Evolutionary conservation across 1,140 invertebrate genomes (phyloP), one percentile per base, ranked within the genome.

Genomic region (Apis dorsata): DNA sequence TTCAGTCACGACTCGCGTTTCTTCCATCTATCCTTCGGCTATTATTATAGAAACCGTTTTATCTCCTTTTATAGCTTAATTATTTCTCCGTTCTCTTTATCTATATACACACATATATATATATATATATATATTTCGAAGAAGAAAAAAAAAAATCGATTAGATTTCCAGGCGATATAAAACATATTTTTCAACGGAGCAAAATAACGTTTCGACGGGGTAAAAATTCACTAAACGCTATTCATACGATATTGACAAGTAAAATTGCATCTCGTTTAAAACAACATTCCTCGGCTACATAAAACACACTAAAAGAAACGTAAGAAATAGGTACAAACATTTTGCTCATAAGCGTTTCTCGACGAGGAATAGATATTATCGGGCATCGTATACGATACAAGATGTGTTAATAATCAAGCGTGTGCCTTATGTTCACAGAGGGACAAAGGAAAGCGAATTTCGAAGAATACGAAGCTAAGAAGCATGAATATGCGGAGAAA

Each of bases 371-470:
- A 66, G 74, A 55, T 66, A 51, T 24, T 55, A 77, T 78, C 49
- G 19, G 21, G n/a, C 13, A 21, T 49, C 63, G 51, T 78, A 21
- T 21, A 49, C 53, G 53, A 68, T 4, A 11, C 21, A 19, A 66
- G 63, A 73, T 53, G 69, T 10, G 65, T 79, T 51, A 70, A 73
- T 72, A 59, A 68, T 7, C 12, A 53, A 28, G 62, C 17, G 12
- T 51, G 3, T 44, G 72, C 2, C 2, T 66, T 68, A 73, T 75
- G 49, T 82, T 90, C 93, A 5, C 85, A 97, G 97, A 98, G 95
- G 97, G 97, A 17, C 97, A 97, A 93, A 95, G 97, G 86, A 97
- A 97, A 89, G 97, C 97, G 0, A 95, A 96, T 85, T 97, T 96
- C 84, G 97, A 97, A 92, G 97, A 97, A 91, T 96, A 96, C 88